A percentile compares a stretch with the other conserved stretches of the same genome.
phyloP scores from a whole-genome alignment of 1,140 invertebrate genomes.

The Pseudoatta argentina region DNA sequence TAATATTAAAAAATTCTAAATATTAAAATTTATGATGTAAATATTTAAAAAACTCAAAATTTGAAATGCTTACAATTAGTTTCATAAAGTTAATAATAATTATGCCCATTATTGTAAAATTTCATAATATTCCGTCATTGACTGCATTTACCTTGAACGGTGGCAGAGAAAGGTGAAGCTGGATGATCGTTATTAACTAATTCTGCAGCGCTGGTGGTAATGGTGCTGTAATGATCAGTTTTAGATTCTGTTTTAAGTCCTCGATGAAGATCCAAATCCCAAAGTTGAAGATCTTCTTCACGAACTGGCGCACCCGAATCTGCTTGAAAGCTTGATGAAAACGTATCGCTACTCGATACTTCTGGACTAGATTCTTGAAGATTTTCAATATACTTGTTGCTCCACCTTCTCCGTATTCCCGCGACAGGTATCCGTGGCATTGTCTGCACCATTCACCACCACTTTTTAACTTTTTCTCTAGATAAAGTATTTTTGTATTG shows the following conservation, averaged over 20 bases:
- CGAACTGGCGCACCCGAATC: conserved; percentile 88
- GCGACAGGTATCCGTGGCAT: conserved; percentile 82
- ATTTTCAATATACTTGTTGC: conserved; percentile 65
- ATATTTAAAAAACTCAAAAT: not conserved
- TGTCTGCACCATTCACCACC: conserved; percentile 73
- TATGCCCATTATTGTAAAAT: not conserved
- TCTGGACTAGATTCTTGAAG: conserved; percentile 87
- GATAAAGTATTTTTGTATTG: conserved; percentile 39
- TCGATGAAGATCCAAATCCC: conserved; percentile 90
- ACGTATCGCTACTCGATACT: conserved; percentile 82
- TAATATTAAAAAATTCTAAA: not conserved
- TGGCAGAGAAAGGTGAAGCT: conserved; percentile 79
- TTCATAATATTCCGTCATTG: not conserved
- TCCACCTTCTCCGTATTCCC: conserved; percentile 82
- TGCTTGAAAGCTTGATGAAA: conserved; percentile 85
- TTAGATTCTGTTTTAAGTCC: conserved; percentile 69
- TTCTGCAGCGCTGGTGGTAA: conserved; percentile 63
- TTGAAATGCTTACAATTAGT: not conserved
- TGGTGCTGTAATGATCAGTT: conserved; percentile 65
- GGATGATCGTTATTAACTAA: conserved; percentile 65
- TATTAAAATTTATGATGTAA: not conserved
- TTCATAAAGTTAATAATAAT: not conserved
- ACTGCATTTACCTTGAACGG: conserved; percentile 80
- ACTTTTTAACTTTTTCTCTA: conserved; percentile 57
- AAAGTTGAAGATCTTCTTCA: conserved; percentile 92